Conservation (phyloP, 2,113 vertebrate genomes). For the Rhegmatorhina hoffmannsi region DNA sequence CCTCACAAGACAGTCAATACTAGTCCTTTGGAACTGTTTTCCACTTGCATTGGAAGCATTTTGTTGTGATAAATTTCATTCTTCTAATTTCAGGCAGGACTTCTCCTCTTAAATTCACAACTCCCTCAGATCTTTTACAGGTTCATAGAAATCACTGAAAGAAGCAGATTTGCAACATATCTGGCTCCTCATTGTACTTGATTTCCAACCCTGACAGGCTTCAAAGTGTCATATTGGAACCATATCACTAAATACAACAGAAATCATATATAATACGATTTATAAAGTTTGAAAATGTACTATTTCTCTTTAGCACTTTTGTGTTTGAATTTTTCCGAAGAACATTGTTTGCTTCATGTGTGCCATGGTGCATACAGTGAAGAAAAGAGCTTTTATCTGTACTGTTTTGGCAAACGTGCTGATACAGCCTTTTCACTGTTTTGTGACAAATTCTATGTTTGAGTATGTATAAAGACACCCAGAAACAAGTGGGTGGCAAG, state of each 20-base stretch:
- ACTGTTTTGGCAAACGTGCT: neutral
- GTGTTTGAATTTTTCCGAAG: neutral
- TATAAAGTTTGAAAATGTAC: neutral
- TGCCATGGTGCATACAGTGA: neutral
- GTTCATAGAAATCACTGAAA: neutral
- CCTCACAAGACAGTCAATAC: neutral
- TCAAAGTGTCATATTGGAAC: neutral
- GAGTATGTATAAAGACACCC: neutral
- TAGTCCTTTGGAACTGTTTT: neutral
- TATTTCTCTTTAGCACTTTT: neutral
- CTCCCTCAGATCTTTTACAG: neutral
- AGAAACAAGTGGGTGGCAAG: neutral
- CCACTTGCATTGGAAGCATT: neutral
- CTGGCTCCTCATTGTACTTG: neutral
- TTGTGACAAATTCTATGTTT: neutral
- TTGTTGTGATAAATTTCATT: neutral
- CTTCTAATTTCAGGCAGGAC: neutral
- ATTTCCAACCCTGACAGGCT: neutral
- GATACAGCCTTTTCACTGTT: neutral
- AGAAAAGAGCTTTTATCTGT: neutral
- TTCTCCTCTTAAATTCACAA: neutral
- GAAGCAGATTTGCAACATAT: neutral
- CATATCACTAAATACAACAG: neutral
- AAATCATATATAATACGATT: neutral
- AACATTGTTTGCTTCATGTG: neutral